These are phyloP conservation scores for Rhinatrema bivittatum DNA, from an alignment of 2,797 vertebrate species.

Conservation along the genomic window DNA sequence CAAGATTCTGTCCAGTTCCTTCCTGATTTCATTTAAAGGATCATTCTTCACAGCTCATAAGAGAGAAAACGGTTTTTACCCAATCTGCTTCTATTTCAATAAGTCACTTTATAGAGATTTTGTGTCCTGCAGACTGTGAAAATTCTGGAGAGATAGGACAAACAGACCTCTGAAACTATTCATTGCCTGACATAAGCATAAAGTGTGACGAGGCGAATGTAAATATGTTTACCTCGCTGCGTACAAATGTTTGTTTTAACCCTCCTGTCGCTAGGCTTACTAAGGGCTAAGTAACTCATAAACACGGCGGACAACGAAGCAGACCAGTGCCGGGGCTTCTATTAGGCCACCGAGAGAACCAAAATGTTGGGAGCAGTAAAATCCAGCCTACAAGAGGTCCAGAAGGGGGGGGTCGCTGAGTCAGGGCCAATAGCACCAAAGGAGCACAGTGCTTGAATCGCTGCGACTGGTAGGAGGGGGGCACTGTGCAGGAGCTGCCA, in stretches of 20 bases:
- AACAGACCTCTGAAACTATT: slow-evolving; percentile 71
- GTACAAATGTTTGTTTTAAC: slow-evolving; percentile 67
- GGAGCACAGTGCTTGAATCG: too few relatives aligned
- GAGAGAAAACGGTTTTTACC: slow-evolving; percentile 73
- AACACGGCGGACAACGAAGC: neutral
- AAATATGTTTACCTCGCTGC: slow-evolving; percentile 75
- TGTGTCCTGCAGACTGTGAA: slow-evolving; percentile 71
- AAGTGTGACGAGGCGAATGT: slow-evolving; percentile 71
- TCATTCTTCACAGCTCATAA: slow-evolving; percentile 84
- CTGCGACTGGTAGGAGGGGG: too few relatives aligned
- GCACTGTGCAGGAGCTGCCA: too few relatives aligned
- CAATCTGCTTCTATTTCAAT: slow-evolving; percentile 78
- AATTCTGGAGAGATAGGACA: slow-evolving; percentile 75
- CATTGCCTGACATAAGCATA: slow-evolving; percentile 73
- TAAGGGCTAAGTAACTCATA: neutral
- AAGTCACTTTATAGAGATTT: slow-evolving; percentile 80
- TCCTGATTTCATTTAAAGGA: slow-evolving; percentile 78
- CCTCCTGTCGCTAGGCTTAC: slow-evolving; percentile 13
- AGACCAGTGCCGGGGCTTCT: too few relatives aligned
- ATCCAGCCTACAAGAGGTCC: neutral
- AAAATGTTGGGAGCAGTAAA: neutral
- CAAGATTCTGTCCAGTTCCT: slow-evolving; percentile 78
- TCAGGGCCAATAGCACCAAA: too few relatives aligned
- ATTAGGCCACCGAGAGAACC: slow-evolving; percentile 8
- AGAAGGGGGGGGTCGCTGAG: too few relatives aligned